Evolutionary conservation across 2,888 invertebrate species (phyloP).

Genomic region (Ochropacha duplaris): DNA sequence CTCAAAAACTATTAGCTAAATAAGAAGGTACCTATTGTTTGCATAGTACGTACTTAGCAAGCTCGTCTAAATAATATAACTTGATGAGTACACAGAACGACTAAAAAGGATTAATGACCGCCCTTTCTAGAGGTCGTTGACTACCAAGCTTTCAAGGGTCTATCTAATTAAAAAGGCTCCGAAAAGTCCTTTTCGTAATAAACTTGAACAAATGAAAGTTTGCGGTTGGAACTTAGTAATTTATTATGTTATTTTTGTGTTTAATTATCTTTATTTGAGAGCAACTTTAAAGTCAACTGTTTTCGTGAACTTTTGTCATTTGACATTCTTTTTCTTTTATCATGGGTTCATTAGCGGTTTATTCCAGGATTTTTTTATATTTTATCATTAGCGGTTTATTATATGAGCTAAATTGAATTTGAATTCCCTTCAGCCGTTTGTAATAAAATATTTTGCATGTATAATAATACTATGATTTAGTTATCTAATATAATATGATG

Average conservation of each 20-base stretch:
- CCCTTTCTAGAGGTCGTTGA: conserved; percentile 1
- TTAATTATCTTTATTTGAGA: conserved; percentile 3
- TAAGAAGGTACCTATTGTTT: too few species aligned
- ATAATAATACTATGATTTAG: too few species aligned
- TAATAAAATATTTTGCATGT: too few species aligned
- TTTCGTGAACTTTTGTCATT: background rate
- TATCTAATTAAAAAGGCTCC: conserved; percentile 36
- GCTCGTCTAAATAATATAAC: background rate
- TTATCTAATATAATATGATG: too few species aligned
- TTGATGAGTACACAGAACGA: background rate
- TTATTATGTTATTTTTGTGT: conserved; percentile 20
- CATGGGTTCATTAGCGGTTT: too few species aligned
- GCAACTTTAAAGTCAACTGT: background rate
- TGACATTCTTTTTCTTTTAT: too few species aligned
- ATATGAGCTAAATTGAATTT: too few species aligned
- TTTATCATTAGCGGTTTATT: too few species aligned
- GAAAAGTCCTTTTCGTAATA: conserved; percentile 23
- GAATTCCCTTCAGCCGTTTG: too few species aligned
- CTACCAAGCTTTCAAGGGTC: conserved; percentile 4
- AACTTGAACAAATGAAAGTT: conserved; percentile 29
- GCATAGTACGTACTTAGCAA: background rate
- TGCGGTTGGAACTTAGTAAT: conserved; percentile 20
- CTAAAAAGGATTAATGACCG: background rate
- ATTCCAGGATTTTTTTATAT: too few species aligned
- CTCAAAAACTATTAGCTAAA: too few species aligned